A percentile compares a stretch with the other conserved stretches of the same genome.
phyloP scores from a whole-genome alignment of 2,888 invertebrate species.

The Drosophila colorata region DNA sequence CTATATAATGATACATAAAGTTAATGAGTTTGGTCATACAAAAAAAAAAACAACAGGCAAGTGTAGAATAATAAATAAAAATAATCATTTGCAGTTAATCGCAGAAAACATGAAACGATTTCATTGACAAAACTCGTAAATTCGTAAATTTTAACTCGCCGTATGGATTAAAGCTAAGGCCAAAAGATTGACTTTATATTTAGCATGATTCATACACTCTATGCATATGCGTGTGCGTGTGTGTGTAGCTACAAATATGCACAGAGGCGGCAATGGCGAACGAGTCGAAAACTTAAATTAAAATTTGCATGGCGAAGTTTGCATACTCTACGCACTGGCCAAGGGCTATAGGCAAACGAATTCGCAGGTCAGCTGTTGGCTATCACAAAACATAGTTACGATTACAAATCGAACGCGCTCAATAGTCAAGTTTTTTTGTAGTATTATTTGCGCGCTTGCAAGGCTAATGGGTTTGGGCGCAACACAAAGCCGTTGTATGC shows the following conservation, averaged over 20 bases:
- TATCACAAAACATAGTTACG: not conserved
- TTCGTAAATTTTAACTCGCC: conserved; percentile 31
- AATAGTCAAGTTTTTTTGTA: not conserved
- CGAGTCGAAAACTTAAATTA: conserved; percentile 56
- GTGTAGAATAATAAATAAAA: conserved; percentile 21
- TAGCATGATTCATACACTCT: conserved; percentile 64
- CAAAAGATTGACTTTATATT: conserved; percentile 69
- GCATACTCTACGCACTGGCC: conserved; percentile 41
- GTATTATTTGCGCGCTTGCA: conserved; percentile 15
- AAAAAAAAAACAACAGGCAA: conserved; percentile 9
- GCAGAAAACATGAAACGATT: conserved; percentile 20
- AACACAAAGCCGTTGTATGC: conserved; percentile 6
- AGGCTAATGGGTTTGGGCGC: not conserved
- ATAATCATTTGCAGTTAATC: conserved; percentile 19
- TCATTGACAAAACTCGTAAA: conserved; percentile 37
- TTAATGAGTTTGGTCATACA: conserved; percentile 4
- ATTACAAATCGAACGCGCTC: not conserved
- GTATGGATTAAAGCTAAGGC: conserved; percentile 43
- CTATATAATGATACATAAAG: not conserved
- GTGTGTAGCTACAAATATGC: conserved; percentile 7
- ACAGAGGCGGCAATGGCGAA: conserved; percentile 50
- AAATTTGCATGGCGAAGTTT: conserved; percentile 44
- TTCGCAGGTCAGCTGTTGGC: not conserved
- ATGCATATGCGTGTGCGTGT: not conserved
- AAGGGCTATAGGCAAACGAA: not conserved